Evolutionary conservation across 1,140 invertebrate genomes (phyloP), one percentile per base, ranked within the genome.

Genomic region (Magallana angulata): DNA sequence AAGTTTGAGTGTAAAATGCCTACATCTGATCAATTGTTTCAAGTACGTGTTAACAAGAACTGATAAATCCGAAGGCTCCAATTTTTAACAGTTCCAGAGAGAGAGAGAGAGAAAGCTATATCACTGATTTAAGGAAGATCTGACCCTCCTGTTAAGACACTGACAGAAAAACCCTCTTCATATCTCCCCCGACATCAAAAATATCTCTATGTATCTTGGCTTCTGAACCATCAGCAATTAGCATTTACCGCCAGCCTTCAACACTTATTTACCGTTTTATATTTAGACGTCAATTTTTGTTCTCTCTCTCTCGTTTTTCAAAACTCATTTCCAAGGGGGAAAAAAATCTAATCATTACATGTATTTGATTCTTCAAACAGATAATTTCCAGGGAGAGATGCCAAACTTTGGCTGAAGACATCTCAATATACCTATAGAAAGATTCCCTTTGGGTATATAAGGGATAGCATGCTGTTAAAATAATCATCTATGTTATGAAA

Each of bases 401-500:
- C 81, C 81, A 82, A 57, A 82, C 14, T 57, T 18, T 82, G 81
- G 57, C n/a, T 9, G 48, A 57, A 57, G 48, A 18, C 9, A 58
- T 36, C 57, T 76, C 68, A 30, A 30, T 16, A n/a, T 82, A 57
- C 14, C 18, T 7, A 18, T 64, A 57, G 48, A 82, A n/a, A 57
- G 81, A 12, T 82, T 57, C 81, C 18, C 81, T n/a, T 57, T 76
- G 68, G 68, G 68, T 76, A 30, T 11, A 48, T 48, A 48, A 30
- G 1, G 24, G 68, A 76, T 30, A 57, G 81, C 82, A 84, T 84
- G 82, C 82, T 84, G 82, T 84, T 84, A 59, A 62, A 62, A 60
- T 58, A 84, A 84, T 84, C 18, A 48, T 84, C n/a, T 84, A 62
- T 84, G 58, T 84, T 84, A 84, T 84, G 82, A 84, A 60, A 84